phyloP scores from a whole-genome alignment of 2,888 invertebrate species.

The Apotomis capreana region DNA sequence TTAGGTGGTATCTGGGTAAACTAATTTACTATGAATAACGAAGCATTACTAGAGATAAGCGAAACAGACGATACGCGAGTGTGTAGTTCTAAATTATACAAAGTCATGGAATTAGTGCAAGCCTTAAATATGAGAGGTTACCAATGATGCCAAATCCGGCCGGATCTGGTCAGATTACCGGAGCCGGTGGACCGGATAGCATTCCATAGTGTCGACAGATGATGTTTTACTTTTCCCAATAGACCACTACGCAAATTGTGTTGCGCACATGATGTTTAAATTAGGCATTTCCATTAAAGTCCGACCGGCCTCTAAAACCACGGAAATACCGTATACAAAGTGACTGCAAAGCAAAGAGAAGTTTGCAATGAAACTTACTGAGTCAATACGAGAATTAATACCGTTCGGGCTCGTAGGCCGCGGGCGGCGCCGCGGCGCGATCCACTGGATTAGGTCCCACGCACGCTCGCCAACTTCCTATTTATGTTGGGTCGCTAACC shows the following conservation, averaged over 20 bases:
- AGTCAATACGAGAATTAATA: slow-evolving; percentile 72
- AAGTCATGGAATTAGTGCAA: too few species aligned
- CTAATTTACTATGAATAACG: too few species aligned
- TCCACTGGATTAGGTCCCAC: slow-evolving; percentile 78
- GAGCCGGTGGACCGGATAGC: too few species aligned
- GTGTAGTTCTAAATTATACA: too few species aligned
- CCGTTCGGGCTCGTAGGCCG: slow-evolving; percentile 56
- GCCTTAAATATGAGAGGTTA: too few species aligned
- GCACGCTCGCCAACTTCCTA: slow-evolving; percentile 70
- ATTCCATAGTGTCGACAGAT: too few species aligned
- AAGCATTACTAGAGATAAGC: too few species aligned
- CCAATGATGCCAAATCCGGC: too few species aligned
- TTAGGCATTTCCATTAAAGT: slow-evolving; percentile 22
- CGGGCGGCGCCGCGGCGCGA: slow-evolving; percentile 62
- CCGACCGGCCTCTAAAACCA: slow-evolving; percentile 15
- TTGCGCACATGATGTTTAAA: neutral
- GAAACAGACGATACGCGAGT: too few species aligned
- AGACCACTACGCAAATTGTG: neutral
- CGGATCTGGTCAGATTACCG: too few species aligned
- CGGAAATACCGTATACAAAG: slow-evolving; percentile 27
- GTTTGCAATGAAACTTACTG: slow-evolving; percentile 48
- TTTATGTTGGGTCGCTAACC: slow-evolving; percentile 77
- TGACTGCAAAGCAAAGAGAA: slow-evolving; percentile 33
- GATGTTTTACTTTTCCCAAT: neutral
- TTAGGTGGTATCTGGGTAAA: too few species aligned